These are phyloP conservation scores for Dorcus hopei DNA, from an alignment of 2,888 invertebrate genomes.

Conservation along the genomic window DNA sequence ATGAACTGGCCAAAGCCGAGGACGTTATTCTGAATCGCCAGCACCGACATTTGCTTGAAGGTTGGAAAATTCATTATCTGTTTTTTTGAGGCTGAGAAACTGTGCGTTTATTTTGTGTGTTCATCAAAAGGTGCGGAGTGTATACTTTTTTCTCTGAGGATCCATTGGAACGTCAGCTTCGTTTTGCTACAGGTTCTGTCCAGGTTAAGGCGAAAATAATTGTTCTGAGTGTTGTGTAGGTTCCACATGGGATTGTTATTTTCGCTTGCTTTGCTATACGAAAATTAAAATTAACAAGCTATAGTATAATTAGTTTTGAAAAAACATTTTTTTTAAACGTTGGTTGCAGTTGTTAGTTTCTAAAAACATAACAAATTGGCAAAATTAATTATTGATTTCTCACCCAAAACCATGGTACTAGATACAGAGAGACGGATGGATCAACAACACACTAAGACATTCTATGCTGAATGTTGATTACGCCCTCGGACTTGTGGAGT, in stretches of 20 bases:
- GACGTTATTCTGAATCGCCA: conserved; percentile 1
- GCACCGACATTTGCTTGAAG: conserved; percentile 1
- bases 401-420: too few relatives aligned
- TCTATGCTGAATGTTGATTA: too few relatives aligned
- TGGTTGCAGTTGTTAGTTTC: too few relatives aligned
- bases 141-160: conserved; percentile 3
- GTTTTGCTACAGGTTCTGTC: conserved; percentile 1
- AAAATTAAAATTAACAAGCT: too few relatives aligned
- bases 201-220: neutral
- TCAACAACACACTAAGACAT: too few relatives aligned
- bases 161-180: conserved; percentile 1
- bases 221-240: neutral
- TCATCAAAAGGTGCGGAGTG: neutral
- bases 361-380: too few relatives aligned
- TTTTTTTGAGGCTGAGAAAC: conserved; percentile 1
- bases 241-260: conserved; percentile 5
- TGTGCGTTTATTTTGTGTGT: neutral
- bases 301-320: too few relatives aligned
- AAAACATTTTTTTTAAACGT: too few relatives aligned
- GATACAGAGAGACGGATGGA: too few relatives aligned
- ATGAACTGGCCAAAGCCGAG: conserved; percentile 1
- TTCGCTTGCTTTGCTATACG: conserved; percentile 3
- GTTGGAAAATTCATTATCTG: conserved; percentile 1
- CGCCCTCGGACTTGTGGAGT: too few relatives aligned
- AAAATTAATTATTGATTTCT: too few relatives aligned